Percentiles rank a stretch among this genome's conserved stretches.
Evolutionary conservation across 2,888 invertebrate genomes (phyloP).

Genomic region (Aleiodes alternator): DNA sequence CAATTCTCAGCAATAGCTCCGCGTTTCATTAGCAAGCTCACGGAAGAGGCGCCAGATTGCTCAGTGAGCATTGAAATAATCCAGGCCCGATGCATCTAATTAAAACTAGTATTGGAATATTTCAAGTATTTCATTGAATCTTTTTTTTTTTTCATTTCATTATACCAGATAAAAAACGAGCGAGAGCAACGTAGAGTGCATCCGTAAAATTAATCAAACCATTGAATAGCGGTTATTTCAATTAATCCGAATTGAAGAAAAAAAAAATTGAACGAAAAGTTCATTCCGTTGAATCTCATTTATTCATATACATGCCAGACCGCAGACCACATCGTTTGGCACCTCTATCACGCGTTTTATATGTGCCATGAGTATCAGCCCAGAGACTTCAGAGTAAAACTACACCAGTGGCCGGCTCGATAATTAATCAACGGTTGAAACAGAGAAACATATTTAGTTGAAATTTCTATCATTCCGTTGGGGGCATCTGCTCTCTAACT

Average conservation of each 20-base stretch:
- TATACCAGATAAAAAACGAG: background rate
- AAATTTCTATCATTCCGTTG: constrained; percentile 55
- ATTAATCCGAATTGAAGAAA: background rate
- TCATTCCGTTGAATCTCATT: constrained; percentile 10
- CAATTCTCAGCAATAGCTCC: constrained; percentile 40
- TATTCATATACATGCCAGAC: constrained; percentile 15
- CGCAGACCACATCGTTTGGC: constrained; percentile 21
- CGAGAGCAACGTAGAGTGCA: background rate
- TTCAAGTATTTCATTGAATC: background rate
- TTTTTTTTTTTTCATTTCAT: background rate
- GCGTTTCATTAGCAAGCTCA: constrained; percentile 53
- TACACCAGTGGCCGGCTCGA: constrained; percentile 28
- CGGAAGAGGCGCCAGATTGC: constrained; percentile 52
- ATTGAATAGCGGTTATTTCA: constrained; percentile 1
- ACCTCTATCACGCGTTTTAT: constrained; percentile 17
- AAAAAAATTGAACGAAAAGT: background rate
- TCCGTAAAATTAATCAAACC: constrained; percentile 2
- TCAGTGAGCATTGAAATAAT: constrained; percentile 51
- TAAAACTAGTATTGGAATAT: constrained; percentile 53
- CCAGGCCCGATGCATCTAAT: constrained; percentile 56
- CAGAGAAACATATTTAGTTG: constrained; percentile 41
- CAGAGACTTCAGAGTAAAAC: constrained; percentile 45
- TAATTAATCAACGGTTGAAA: constrained; percentile 34
- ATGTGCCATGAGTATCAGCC: background rate
- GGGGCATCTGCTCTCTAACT: constrained; percentile 49